Base-by-base conservation (phyloP, 1,140 invertebrate species). In the Drosophila ambigua region DNA sequence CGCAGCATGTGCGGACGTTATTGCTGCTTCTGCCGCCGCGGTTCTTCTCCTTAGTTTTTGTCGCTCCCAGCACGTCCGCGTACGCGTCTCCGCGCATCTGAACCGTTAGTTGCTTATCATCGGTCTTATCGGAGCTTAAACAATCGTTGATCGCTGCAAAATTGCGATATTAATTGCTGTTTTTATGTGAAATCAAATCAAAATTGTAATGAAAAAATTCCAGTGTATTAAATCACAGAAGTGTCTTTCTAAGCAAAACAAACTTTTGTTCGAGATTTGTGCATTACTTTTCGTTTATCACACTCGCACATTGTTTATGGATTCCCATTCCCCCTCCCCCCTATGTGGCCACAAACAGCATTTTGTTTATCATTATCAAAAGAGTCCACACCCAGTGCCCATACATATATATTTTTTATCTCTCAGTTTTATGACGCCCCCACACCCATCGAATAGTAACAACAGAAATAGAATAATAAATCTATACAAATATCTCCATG, bases 1-100 rank as follows among this genome's bases (percentile, higher is more conserved):
- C 90, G 90, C 90, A 91, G 83, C 85, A 88, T 84, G 90, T 90
- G 72, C 90, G 90, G 90, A 91, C 90, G 90, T 91, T 62, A 88
- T 75, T 72, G 80, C 76, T 72, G 77, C 72, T 67, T 51, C 72
- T 53, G 72, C 72, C 54, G 31, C 26, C 28, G 51, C 62, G 28
- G 48, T 48, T 76, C 63, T 61, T 68, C 67, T 76, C 72, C 55
- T 39, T 13, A 4, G 35, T 39, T 13, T 39, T 39, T 28, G 26
- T 28, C 4, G 5, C 35, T 20, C 16, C 51, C 15, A 53, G 23
- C 11, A 46, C 52, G 26, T 49, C 50, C 44, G 65, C 67, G 66
- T 43, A 31, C 35, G 35, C 35, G 26, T 55, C 41, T 69, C 67
- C 26, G 65, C 69, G 64, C 50, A 68, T 41, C 49, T 24, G 35